These are phyloP conservation scores for Psephotus haematonotus DNA, from an alignment of 2,113 vertebrate genomes.

Conservation along the genomic window DNA sequence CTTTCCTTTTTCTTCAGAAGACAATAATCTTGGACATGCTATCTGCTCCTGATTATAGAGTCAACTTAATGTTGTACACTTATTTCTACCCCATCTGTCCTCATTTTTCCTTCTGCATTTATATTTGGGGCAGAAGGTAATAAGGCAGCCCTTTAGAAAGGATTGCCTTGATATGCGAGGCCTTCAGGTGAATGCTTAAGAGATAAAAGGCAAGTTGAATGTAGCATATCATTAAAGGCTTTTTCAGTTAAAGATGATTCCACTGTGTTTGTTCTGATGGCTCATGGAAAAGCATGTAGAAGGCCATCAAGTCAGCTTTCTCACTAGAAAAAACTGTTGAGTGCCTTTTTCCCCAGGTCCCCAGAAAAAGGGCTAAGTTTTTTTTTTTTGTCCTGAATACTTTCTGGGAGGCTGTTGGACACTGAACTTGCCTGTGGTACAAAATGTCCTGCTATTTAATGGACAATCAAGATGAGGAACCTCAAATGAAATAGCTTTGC, in stretches of 20 bases:
- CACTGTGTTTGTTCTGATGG: not conserved
- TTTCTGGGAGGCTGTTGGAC: not conserved
- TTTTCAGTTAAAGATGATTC: not conserved
- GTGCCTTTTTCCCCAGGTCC: not conserved
- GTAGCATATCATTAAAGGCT: not conserved
- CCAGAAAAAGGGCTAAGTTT: not conserved
- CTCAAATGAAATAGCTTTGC: not conserved
- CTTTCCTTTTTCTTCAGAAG: conserved; percentile 38
- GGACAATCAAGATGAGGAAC: not conserved
- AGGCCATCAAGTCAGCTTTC: not conserved
- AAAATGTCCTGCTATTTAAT: not conserved
- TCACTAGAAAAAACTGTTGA: not conserved
- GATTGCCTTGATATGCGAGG: not conserved
- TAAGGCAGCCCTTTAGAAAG: not conserved
- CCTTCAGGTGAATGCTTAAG: conserved; percentile 9
- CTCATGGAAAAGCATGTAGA: not conserved
- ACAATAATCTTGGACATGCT: conserved; percentile 31
- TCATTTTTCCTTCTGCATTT: conserved; percentile 47
- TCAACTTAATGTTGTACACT: not conserved
- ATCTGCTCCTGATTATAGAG: conserved; percentile 17
- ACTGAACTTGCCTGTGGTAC: not conserved
- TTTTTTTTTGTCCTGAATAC: not conserved
- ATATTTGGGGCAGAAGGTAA: not conserved
- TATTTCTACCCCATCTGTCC: conserved; percentile 43
- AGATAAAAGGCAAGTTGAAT: not conserved